Conservation (phyloP, 2,888 invertebrate species). For the Dryobota labecula region DNA sequence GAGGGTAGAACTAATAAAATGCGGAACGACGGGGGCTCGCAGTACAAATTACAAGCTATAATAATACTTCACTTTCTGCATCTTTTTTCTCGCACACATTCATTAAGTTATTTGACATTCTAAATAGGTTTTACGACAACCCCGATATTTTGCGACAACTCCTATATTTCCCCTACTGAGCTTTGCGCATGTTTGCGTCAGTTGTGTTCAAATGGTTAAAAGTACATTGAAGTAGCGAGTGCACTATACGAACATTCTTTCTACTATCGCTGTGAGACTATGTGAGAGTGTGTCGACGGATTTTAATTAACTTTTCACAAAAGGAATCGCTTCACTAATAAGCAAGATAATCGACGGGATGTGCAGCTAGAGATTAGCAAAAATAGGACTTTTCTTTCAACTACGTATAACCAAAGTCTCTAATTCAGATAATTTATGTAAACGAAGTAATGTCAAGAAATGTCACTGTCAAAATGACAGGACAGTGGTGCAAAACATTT, state of each 20-base stretch:
- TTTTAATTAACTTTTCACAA: constrained; percentile 19
- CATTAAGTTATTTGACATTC: not conserved
- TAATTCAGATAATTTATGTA: too few relatives aligned
- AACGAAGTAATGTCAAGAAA: too few relatives aligned
- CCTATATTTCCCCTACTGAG: not conserved
- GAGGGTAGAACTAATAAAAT: constrained; percentile 62
- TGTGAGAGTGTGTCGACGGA: not conserved
- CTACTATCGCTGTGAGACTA: not conserved
- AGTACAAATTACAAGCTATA: not conserved
- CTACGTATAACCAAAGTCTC: too few relatives aligned
- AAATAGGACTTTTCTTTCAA: too few relatives aligned
- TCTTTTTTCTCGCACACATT: not conserved
- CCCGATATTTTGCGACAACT: too few relatives aligned
- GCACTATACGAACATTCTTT: not conserved
- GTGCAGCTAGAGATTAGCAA: not conserved
- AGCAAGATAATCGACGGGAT: not conserved
- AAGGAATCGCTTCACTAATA: not conserved
- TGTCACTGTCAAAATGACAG: too few relatives aligned
- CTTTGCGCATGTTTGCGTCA: not conserved
- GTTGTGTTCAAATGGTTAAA: constrained; percentile 1
- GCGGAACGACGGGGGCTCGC: constrained; percentile 9
- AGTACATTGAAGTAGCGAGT: not conserved
- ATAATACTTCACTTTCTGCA: not conserved
- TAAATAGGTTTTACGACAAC: not conserved
- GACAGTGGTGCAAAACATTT: too few relatives aligned